Evolutionary conservation across 2,113 vertebrate genomes (phyloP).

Genomic region (Dipodomys spectabilis): DNA sequence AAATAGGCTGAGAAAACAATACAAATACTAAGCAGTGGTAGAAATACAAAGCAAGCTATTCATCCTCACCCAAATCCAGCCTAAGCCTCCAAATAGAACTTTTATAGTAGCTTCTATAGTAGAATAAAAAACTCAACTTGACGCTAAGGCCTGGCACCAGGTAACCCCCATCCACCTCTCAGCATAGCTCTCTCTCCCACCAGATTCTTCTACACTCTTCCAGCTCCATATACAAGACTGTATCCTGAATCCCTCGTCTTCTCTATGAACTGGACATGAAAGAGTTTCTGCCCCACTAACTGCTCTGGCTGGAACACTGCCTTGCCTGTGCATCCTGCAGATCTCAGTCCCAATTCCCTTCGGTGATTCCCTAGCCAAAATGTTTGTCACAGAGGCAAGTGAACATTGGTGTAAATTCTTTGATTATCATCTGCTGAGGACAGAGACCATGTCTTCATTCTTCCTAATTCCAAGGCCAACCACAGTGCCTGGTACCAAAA

Average conservation of each 20-base stretch:
- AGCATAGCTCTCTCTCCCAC: no score
- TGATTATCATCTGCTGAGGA: not conserved
- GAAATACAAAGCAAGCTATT: slow-evolving; percentile 36
- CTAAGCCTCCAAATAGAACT: not conserved
- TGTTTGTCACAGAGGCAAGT: not conserved
- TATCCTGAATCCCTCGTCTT: not conserved
- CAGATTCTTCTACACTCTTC: not conserved
- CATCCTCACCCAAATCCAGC: not conserved
- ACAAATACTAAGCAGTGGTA: not conserved
- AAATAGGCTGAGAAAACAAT: not conserved
- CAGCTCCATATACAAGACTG: not conserved
- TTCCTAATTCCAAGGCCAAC: not conserved
- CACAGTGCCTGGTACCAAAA: not conserved
- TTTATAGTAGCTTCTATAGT: not conserved
- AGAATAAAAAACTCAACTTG: slow-evolving; percentile 1
- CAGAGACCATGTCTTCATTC: not conserved
- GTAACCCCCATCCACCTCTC: not conserved
- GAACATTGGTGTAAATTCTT: not conserved
- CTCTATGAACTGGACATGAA: not conserved
- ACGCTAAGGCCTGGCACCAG: not conserved
- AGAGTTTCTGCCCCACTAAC: not conserved
- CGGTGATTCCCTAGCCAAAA: slow-evolving; percentile 1
- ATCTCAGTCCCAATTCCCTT: not conserved
- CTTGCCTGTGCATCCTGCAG: not conserved
- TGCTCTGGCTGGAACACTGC: not conserved